Evolutionary conservation across 30 jellyfish, hydroid and myxozoan genomes (phyloP).

Genomic region (Cassiopea xamachana): DNA sequence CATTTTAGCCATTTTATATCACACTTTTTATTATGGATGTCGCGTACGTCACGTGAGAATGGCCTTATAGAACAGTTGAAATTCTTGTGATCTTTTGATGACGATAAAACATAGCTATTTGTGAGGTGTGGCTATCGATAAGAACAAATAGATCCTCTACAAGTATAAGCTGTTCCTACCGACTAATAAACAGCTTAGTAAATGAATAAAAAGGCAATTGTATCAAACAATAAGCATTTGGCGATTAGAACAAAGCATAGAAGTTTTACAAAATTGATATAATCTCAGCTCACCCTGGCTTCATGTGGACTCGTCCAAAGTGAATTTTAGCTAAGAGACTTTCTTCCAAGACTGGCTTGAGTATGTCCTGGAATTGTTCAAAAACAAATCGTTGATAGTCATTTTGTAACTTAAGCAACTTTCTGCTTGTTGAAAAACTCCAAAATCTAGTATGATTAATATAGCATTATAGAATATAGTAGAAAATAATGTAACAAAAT

Average conservation of each 20-base stretch:
- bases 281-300: slow-evolving; percentile 88
- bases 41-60: too few relatives aligned
- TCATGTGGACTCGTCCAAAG: slow-evolving; percentile 94
- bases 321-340: slow-evolving; percentile 73
- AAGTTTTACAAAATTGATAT: neutral
- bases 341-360: slow-evolving; percentile 79
- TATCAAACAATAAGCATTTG: neutral
- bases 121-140: neutral
- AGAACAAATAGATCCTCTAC: neutral
- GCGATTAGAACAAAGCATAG: neutral
- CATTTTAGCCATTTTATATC: too few relatives aligned
- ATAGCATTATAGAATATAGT: too few relatives aligned
- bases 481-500: neutral
- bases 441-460: neutral
- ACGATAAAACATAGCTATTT: neutral
- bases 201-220: neutral
- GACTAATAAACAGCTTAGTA: neutral
- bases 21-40: too few relatives aligned
- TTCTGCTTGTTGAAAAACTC: neutral
- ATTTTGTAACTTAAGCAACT: neutral
- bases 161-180: neutral
- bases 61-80: too few relatives aligned
- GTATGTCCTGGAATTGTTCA: slow-evolving; percentile 50
- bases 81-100: too few relatives aligned
- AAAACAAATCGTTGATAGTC: neutral